Evolutionary conservation across 2,797 vertebrate species (phyloP).

Genomic region (Acrossocheilus wenchowensis): DNA sequence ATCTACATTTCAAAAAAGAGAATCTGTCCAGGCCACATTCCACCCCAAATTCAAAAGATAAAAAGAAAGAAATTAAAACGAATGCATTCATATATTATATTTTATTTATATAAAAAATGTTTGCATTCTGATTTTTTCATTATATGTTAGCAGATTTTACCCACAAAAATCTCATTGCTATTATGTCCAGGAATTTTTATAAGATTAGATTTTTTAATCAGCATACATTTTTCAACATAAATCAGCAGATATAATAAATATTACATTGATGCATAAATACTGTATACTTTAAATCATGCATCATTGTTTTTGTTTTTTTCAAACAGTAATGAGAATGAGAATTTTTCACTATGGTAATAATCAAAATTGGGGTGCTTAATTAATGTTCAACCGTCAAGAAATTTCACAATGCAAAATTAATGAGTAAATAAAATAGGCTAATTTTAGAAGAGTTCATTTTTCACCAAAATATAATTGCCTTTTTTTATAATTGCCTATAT

Average conservation of each 20-base stretch:
- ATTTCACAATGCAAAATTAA: conserved; percentile 1
- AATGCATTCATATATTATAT: neutral
- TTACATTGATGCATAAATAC: neutral
- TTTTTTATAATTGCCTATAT: neutral
- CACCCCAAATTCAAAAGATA: neutral
- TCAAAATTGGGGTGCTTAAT: neutral
- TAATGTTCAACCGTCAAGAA: conserved; percentile 1
- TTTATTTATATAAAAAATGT: neutral
- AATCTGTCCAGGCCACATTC: neutral
- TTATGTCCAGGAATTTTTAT: neutral
- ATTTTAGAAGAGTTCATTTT: neutral
- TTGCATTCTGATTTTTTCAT: neutral
- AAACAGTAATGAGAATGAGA: neutral
- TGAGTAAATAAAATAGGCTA: neutral
- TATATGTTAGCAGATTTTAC: neutral
- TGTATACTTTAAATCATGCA: neutral
- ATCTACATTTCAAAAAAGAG: neutral
- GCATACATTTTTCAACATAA: neutral
- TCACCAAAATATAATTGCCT: neutral
- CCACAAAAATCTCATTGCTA: neutral
- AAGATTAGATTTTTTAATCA: neutral
- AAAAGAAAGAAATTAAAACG: neutral
- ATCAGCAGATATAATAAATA: conserved; percentile 10
- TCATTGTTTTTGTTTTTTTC: neutral
- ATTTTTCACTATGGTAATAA: neutral